These are phyloP conservation scores for Catonia carolina DNA, from an alignment of 2,888 invertebrate genomes.

Conservation along the genomic window DNA sequence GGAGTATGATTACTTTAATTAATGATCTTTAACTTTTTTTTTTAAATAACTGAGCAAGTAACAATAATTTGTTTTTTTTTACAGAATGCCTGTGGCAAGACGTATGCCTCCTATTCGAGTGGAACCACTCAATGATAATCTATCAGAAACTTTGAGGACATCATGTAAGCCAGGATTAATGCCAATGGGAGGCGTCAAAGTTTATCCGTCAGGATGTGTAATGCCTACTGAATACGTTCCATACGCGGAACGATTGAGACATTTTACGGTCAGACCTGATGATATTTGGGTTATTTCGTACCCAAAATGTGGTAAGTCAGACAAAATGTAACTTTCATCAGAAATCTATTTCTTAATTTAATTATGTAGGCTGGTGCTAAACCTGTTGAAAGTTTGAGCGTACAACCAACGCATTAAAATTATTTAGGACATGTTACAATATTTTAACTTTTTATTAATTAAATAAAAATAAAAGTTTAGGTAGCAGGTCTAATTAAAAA, in stretches of 20 bases:
- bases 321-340: no score
- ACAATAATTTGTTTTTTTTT: not conserved
- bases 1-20: no score
- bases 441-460: no score
- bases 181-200: slow-evolving; percentile 33
- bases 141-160: slow-evolving; percentile 35
- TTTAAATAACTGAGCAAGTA: no score
- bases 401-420: no score
- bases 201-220: slow-evolving; percentile 33
- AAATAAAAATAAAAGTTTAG: no score
- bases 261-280: slow-evolving; percentile 39
- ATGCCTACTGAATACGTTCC: slow-evolving; percentile 34
- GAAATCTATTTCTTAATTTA: no score
- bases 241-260: slow-evolving; percentile 36
- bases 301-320: slow-evolving; percentile 41
- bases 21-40: no score
- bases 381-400: no score
- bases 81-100: slow-evolving; percentile 4
- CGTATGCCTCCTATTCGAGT: slow-evolving; percentile 39
- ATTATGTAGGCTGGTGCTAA: no score
- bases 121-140: slow-evolving; percentile 36
- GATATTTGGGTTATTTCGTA: slow-evolving; percentile 41
- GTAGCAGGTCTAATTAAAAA: no score
- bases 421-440: no score
- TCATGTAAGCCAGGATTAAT: slow-evolving; percentile 33